Evolutionary conservation across 2,888 invertebrate genomes (phyloP).

Genomic region (Exocentrus adspersus): DNA sequence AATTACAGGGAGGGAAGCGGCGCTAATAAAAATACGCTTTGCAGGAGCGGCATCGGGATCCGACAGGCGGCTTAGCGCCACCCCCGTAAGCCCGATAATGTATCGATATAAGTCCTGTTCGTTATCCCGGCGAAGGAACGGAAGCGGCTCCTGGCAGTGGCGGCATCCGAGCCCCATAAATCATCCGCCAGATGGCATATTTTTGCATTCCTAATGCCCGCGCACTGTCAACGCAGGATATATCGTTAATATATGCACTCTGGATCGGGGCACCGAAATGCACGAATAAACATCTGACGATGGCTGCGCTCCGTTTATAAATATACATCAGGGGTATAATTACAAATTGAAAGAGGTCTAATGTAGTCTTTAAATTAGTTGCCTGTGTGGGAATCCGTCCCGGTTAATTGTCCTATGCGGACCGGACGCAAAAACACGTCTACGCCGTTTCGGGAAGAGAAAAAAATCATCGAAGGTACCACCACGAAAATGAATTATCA

Average conservation of each 20-base stretch:
- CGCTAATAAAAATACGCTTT: conserved; percentile 1
- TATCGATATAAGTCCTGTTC: conserved; percentile 37
- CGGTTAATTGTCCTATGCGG: too few species aligned
- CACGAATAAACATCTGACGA: conserved; percentile 53
- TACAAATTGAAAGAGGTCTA: conserved; percentile 52
- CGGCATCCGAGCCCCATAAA: conserved; percentile 55
- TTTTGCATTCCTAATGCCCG: conserved; percentile 64
- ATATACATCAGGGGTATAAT: conserved; percentile 45
- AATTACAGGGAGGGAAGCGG: too few species aligned
- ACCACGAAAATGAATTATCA: too few species aligned
- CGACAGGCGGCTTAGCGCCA: conserved; percentile 1
- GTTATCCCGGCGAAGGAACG: conserved; percentile 37
- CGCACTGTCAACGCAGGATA: conserved; percentile 62
- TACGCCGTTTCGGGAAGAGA: too few species aligned
- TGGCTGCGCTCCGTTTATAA: conserved; percentile 39
- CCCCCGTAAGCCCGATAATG: conserved; percentile 33
- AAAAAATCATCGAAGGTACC: too few species aligned
- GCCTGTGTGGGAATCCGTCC: conserved; percentile 45
- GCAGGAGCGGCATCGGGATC: neutral
- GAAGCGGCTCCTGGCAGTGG: conserved; percentile 43
- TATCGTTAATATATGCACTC: conserved; percentile 64
- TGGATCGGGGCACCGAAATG: conserved; percentile 55
- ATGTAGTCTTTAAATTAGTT: conserved; percentile 50
- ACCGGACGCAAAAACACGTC: too few species aligned
- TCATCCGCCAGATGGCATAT: conserved; percentile 65